Evolutionary conservation across 2,797 vertebrate species (phyloP), one percentile per base, ranked within the genome.

Genomic region (Australoheros facetus): DNA sequence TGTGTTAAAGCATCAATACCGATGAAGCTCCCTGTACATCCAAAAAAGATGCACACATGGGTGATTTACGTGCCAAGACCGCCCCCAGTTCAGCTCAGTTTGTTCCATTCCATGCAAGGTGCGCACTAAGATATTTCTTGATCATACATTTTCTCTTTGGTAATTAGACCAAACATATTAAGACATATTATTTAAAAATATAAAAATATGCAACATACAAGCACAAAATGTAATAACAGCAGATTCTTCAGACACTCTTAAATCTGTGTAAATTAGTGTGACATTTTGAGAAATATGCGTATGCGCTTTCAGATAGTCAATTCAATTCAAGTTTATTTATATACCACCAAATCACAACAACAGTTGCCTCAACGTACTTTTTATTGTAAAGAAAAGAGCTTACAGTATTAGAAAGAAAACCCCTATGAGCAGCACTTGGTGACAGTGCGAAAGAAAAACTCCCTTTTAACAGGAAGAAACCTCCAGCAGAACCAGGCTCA

Each of bases 1-100:
- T 90, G 78, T 73, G 34, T 26, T 71, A 28, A 34, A 75, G 42
- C 48, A 34, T 79, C 64, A 19, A 77, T 75, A 56, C 23, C 3
- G 17, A 73, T 64, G 23, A 57, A 54, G 64, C 69, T 54, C 51
- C 80, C 58, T 23, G 45, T 5, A 71, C 66, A 72, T 56, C 60
- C 53, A 71, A 16, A 74, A 57, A 69, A 70, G 10, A 78, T 37
- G 51, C 17, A 37, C 30, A 75, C 55, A 48, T 4, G 23, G 70
- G 59, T 2, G 48, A 77, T 69, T 42, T 71, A 59, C 53, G 56
- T 75, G 48, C 53, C 37, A 19, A 17, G 7, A 37, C 5, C 51
- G 32, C 70, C 45, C 53, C 37, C 12, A 39, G 3, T 66, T 54
- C 16, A 12, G 17, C 54, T 45, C 9, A 0, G 17, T 71, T 80